These are phyloP conservation scores for Loris lydekkerianus DNA, from an alignment of 2,797 vertebrate species.

Conservation along the genomic window DNA sequence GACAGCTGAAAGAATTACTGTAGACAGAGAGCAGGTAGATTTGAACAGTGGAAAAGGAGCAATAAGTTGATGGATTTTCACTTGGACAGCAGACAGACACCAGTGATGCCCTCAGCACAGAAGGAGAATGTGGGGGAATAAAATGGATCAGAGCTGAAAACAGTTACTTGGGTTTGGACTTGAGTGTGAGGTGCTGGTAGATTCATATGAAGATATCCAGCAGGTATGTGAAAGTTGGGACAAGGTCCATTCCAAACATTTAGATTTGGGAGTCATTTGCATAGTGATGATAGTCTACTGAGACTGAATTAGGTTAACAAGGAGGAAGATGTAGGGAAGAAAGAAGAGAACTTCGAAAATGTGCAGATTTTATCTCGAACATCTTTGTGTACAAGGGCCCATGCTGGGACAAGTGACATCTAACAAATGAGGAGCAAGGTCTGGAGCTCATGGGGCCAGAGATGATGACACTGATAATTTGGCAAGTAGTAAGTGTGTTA, in stretches of 20 bases:
- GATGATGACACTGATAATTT: not conserved
- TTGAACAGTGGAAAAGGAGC: not conserved
- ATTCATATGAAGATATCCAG: not conserved
- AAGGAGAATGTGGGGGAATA: not conserved
- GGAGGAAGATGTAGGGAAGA: not conserved
- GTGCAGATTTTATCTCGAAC: not conserved
- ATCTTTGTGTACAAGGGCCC: not conserved
- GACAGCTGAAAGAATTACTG: not conserved
- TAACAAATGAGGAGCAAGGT: constrained; percentile 25
- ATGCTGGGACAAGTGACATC: not conserved
- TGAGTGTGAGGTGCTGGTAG: not conserved
- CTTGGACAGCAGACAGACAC: not conserved
- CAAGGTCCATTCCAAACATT: not conserved
- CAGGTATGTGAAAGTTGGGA: not conserved
- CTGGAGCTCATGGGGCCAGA: not conserved
- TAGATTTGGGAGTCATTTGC: constrained; percentile 20
- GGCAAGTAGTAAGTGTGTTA: not conserved
- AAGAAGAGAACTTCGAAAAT: constrained; percentile 22
- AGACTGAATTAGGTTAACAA: constrained; percentile 22
- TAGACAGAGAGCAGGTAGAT: not conserved
- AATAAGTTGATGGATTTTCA: not conserved
- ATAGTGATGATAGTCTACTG: not conserved
- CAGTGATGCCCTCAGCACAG: not conserved
- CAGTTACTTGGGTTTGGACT: not conserved
- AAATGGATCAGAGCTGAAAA: not conserved